phyloP scores from a whole-genome alignment of 2,113 vertebrate genomes.

The Donacobius atricapilla region DNA sequence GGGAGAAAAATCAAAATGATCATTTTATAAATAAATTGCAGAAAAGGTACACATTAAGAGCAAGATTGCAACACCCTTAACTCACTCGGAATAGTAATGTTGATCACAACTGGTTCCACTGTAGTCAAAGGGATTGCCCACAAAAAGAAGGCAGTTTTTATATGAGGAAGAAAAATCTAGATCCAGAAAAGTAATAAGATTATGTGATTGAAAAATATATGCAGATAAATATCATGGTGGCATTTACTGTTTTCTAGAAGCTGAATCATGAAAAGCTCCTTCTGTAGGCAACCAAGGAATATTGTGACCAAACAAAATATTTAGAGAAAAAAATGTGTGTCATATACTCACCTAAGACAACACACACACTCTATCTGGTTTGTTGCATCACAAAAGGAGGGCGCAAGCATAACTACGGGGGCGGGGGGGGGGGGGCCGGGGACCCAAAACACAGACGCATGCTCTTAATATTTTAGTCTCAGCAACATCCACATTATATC shows the following conservation, averaged over 20 bases:
- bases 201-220: neutral
- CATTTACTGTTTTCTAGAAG: neutral
- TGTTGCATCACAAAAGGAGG: neutral
- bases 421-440: fast-evolving
- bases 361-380: neutral
- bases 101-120: neutral
- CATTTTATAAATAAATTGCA: neutral
- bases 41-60: neutral
- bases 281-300: neutral
- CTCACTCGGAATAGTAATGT: neutral
- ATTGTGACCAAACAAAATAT: neutral
- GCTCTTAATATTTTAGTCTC: neutral
- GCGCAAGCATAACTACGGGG: neutral
- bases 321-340: neutral
- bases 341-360: neutral
- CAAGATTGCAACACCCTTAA: neutral
- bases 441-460: neutral
- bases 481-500: neutral
- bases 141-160: neutral
- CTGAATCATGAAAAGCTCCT: neutral
- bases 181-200: neutral
- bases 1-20: neutral
- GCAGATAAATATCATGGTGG: neutral
- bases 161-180: neutral
- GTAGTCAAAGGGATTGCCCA: neutral